phyloP scores from a whole-genome alignment of 2,888 invertebrate genomes.

The Bugulina stolonifera region DNA sequence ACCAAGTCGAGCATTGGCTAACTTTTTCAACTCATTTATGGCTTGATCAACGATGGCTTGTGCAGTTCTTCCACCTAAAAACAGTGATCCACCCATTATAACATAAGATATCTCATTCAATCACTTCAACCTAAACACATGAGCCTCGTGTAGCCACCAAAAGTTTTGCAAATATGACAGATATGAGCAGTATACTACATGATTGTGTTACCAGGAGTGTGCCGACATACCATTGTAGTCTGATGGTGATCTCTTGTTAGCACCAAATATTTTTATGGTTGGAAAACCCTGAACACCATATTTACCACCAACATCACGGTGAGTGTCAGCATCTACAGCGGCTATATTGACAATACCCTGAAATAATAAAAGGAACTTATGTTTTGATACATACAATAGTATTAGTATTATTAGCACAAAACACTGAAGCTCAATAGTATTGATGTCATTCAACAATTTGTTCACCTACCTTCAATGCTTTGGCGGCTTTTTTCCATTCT shows the following conservation, averaged over 20 bases:
- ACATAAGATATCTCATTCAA: too few species aligned
- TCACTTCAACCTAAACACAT: too few species aligned
- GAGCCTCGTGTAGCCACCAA: too few species aligned
- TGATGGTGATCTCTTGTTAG: constrained; percentile 72
- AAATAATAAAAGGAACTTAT: constrained; percentile 31
- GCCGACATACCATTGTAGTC: constrained; percentile 68
- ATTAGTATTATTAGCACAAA: too few species aligned
- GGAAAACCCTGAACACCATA: constrained; percentile 88
- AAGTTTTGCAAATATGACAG: too few species aligned
- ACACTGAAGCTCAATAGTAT: too few species aligned
- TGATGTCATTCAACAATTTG: too few species aligned
- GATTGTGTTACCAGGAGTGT: too few species aligned
- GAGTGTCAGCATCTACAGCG: constrained; percentile 84
- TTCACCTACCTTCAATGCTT: constrained; percentile 84
- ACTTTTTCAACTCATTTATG: constrained; percentile 69
- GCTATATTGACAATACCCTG: constrained; percentile 89
- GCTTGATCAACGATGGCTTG: constrained; percentile 78
- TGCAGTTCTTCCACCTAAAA: constrained; percentile 69
- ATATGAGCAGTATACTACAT: too few species aligned
- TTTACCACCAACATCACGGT: constrained; percentile 71
- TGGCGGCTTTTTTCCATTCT: constrained; percentile 88
- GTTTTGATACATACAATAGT: too few species aligned
- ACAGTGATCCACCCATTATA: too few species aligned
- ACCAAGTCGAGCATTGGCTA: constrained; percentile 66
- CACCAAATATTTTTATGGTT: constrained; percentile 87